Conservation (phyloP, 2,113 vertebrate species). For the Rhabdomys dilectus region DNA sequence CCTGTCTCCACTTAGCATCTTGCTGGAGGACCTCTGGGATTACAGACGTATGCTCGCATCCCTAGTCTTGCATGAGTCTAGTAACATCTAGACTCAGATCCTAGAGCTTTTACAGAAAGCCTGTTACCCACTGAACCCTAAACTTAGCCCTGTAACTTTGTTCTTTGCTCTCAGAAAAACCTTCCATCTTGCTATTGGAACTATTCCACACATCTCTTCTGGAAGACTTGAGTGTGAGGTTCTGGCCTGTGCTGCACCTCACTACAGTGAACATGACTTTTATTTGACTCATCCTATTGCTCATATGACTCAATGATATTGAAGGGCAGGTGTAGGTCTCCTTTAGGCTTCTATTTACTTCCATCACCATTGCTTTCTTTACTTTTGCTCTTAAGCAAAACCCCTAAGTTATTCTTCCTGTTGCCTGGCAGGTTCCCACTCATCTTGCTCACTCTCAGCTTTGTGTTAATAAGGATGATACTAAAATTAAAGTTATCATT, state of each 20-base stretch:
- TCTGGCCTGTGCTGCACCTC: background rate
- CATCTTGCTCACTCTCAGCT: background rate
- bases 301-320: background rate
- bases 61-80: background rate
- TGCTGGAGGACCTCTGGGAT: background rate
- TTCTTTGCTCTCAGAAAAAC: background rate
- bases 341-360: slow-evolving; percentile 31
- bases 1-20: no score
- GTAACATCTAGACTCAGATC: background rate
- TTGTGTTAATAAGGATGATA: background rate
- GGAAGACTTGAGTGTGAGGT: background rate
- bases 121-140: background rate
- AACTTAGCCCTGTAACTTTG: background rate
- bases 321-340: background rate
- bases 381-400: slow-evolving; percentile 3
- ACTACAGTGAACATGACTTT: background rate
- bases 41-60: background rate
- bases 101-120: background rate
- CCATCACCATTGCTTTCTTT: slow-evolving; percentile 44
- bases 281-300: background rate
- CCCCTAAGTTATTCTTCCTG: background rate
- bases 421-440: background rate
- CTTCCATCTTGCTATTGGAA: background rate
- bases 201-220: background rate
- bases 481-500: background rate